phyloP scores from a whole-genome alignment of 1,140 invertebrate species.

The Phortica variegata region DNA sequence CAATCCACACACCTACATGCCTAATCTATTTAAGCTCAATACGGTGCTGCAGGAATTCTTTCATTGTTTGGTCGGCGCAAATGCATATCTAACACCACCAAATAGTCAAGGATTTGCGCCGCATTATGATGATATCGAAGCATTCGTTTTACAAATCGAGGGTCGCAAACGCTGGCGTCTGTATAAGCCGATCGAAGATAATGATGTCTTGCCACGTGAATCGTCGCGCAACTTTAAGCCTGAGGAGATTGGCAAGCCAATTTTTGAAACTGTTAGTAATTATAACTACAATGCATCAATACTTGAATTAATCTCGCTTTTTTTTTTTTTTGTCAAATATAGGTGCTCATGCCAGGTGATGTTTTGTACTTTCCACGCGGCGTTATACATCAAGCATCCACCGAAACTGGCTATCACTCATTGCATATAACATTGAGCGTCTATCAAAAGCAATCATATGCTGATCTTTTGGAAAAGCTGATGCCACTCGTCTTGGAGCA shows the following conservation, averaged over 20 bases:
- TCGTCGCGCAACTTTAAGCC: slow-evolving; percentile 83
- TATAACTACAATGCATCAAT: background rate
- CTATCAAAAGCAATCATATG: slow-evolving; percentile 89
- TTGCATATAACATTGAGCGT: slow-evolving; percentile 90
- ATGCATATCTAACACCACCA: slow-evolving; percentile 94
- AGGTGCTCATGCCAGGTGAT: slow-evolving; percentile 80
- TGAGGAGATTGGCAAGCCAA: slow-evolving; percentile 76
- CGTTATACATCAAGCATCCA: slow-evolving; percentile 87
- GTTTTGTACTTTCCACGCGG: slow-evolving; percentile 91
- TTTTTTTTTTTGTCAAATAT: too few relatives aligned
- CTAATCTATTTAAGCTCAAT: slow-evolving; percentile 64
- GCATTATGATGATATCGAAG: slow-evolving; percentile 98
- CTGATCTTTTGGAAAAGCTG: slow-evolving; percentile 82
- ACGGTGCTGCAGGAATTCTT: slow-evolving; percentile 92
- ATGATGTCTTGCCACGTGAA: slow-evolving; percentile 72
- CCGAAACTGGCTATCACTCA: slow-evolving; percentile 76
- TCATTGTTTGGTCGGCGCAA: slow-evolving; percentile 89
- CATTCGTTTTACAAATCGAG: slow-evolving; percentile 94
- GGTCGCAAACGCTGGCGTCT: slow-evolving; percentile 93
- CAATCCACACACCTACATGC: slow-evolving; percentile 90
- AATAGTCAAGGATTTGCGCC: slow-evolving; percentile 96
- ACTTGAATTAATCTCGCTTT: background rate
- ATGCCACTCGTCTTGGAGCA: slow-evolving; percentile 73
- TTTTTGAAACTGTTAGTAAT: slow-evolving; percentile 66
- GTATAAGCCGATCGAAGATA: slow-evolving; percentile 68